phyloP scores from a whole-genome alignment of 2,888 invertebrate genomes.

The Polydrusus pterygomalis region DNA sequence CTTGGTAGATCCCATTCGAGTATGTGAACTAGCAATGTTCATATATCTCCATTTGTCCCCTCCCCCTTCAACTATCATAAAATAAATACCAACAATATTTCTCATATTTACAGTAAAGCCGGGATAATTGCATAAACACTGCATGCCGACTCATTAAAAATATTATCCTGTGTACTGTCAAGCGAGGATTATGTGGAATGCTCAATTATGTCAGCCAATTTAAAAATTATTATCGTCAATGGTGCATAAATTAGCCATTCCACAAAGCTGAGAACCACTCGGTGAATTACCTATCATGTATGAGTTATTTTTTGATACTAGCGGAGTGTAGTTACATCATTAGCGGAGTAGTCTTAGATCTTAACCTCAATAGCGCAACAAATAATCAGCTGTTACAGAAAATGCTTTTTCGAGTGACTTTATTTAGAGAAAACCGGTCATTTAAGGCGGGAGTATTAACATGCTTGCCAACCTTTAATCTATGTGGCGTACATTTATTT shows the following conservation, averaged over 20 bases:
- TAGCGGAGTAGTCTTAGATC: neutral
- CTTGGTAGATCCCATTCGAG: neutral
- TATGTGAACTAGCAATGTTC: constrained; percentile 15
- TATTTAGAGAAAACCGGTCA: too few relatives aligned
- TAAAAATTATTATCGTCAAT: constrained; percentile 30
- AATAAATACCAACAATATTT: constrained; percentile 30
- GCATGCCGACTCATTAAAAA: constrained; percentile 24
- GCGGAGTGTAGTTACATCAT: constrained; percentile 9
- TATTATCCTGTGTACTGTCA: constrained; percentile 10
- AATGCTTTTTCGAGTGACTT: too few relatives aligned
- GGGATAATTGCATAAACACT: constrained; percentile 23
- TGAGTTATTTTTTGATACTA: constrained; percentile 1
- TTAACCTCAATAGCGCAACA: too few relatives aligned
- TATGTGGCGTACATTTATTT: too few relatives aligned
- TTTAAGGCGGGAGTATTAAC: too few relatives aligned
- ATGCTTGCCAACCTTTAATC: too few relatives aligned
- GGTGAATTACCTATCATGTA: neutral
- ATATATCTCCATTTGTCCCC: constrained; percentile 8
- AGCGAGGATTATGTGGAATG: constrained; percentile 15
- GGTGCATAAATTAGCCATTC: constrained; percentile 25
- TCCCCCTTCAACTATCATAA: constrained; percentile 15
- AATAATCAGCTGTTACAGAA: too few relatives aligned
- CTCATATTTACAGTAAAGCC: constrained; percentile 12
- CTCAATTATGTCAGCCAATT: constrained; percentile 34
- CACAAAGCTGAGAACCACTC: constrained; percentile 10